Evolutionary conservation across 2,888 invertebrate species (phyloP).

Genomic region (Trissolcus japonicus): DNA sequence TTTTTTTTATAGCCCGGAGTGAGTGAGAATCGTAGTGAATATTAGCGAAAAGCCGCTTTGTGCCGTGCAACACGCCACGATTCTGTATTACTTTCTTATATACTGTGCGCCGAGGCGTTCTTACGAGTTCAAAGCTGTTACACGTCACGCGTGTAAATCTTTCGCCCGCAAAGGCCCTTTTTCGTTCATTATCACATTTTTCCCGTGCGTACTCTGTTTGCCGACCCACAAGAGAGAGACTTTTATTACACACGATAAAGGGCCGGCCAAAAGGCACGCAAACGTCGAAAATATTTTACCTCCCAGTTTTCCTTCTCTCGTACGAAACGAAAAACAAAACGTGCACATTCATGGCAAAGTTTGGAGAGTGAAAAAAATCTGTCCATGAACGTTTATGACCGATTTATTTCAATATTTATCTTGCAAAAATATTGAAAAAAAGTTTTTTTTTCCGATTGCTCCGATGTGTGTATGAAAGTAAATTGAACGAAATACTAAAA

Average conservation of each 20-base stretch:
- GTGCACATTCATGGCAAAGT: no score
- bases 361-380: no score
- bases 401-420: no score
- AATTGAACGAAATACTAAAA: no score
- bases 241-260: conserved; percentile 20
- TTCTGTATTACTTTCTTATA: conserved; percentile 55
- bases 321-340: no score
- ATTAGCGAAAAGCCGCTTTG: conserved; percentile 48
- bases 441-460: no score
- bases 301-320: no score
- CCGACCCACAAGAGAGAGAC: conserved; percentile 11
- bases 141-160: conserved; percentile 50
- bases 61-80: conserved; percentile 27
- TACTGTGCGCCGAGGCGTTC: conserved; percentile 41
- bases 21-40: conserved; percentile 44
- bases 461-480: no score
- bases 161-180: conserved; percentile 34
- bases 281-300: no score
- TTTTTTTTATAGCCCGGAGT: conserved; percentile 50
- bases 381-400: no score
- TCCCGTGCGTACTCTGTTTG: conserved; percentile 25
- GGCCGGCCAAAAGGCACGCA: no score
- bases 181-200: conserved; percentile 50
- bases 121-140: conserved; percentile 45
- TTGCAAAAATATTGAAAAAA: no score